phyloP scores from a whole-genome alignment of 2,888 invertebrate species.

The Holacanthella duospinosa region DNA sequence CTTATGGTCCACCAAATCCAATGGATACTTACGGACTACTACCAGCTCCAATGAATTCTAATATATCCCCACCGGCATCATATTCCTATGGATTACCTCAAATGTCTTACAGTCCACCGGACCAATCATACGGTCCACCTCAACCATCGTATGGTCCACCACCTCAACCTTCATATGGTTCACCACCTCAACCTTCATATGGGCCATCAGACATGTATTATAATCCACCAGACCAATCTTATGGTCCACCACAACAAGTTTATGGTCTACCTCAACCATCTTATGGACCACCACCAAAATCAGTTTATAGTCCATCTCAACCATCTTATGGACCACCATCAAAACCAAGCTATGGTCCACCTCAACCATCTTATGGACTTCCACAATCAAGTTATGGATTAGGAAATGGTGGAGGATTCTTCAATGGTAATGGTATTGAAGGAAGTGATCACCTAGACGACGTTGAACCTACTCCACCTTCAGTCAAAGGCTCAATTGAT shows the following conservation, averaged over 20 bases:
- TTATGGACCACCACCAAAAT: background rate
- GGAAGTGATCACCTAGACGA: constrained; percentile 4
- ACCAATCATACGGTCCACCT: background rate
- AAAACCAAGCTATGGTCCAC: background rate
- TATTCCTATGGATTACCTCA: background rate
- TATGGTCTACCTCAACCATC: background rate
- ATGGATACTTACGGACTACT: background rate
- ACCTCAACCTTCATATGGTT: background rate
- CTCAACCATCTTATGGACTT: background rate
- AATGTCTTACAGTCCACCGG: background rate
- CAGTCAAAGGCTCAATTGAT: constrained; percentile 35
- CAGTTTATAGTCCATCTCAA: background rate
- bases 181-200: background rate
- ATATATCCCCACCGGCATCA: background rate
- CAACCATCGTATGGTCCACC: background rate
- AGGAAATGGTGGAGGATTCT: constrained; percentile 10
- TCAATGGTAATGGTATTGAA: constrained; percentile 9
- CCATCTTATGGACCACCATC: background rate
- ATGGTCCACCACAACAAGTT: constrained; percentile 10
- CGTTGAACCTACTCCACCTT: constrained; percentile 16
- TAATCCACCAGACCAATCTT: background rate
- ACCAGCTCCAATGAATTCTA: background rate
- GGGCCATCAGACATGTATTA: constrained; percentile 1
- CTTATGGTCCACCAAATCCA: background rate
- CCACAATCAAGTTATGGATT: background rate